Base-by-base conservation (phyloP, 2,888 invertebrate genomes). In the Eucera pruinosa region DNA sequence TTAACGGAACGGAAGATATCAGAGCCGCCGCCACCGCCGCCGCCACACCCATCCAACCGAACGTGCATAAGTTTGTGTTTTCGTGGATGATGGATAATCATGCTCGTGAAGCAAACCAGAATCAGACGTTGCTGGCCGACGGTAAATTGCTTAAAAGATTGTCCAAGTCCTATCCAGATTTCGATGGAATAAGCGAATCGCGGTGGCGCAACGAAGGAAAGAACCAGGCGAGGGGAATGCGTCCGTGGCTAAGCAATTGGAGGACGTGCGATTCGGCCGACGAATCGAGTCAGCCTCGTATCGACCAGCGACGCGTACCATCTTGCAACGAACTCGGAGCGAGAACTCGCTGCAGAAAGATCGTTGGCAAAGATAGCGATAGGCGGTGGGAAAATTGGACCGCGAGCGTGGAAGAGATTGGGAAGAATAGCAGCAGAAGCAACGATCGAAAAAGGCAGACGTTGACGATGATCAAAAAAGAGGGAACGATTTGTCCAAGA, bases 41-140 rank as follows among this genome's bases (percentile, higher is more conserved):
- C n/a, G n/a, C n/a, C 33, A 7, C 33, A 33, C 7, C 33, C 4
- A 33, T 33, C 4, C 33, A 33, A 7, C 3, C 33, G 33, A 5
- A 33, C 33, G 7, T 33, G 3, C 33, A 7, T 5, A 33, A 33
- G 33, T 33, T 33, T 20, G 2, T 9, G 23, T 33, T 25, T 15
- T 52, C 43, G 18, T 45, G 41, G 27, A 18, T 13, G 1, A 20
- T 20, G 2, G 13, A 64, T 13, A 36, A 52, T 23, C 7, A 23
- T n/a, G n/a, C n/a, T n/a, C n/a, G n/a, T n/a, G n/a, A n/a, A n/a
- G n/a, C n/a, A n/a, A n/a, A n/a, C n/a, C n/a, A n/a, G n/a, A n/a
- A n/a, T n/a, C n/a, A n/a, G n/a, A n/a, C n/a, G 36, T 89, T 89
- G 27, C 88, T 90, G 48, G 89, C 89, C 13, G 23, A 45, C 7